These are phyloP conservation scores for Osmoderma eremita DNA, from an alignment of 2,888 invertebrate genomes.

Conservation along the genomic window DNA sequence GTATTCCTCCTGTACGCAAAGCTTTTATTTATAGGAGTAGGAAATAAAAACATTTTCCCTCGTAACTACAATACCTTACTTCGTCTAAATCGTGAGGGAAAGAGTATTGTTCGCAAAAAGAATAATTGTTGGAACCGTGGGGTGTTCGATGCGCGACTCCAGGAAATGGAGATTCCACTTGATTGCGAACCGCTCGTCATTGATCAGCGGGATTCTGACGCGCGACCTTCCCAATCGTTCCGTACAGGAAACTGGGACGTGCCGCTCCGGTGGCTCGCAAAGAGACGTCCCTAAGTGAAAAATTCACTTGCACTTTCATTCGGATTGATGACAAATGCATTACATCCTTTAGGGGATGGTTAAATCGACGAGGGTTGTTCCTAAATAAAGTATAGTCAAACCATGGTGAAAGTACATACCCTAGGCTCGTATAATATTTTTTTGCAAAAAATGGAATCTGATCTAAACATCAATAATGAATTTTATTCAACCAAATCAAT, in stretches of 20 bases:
- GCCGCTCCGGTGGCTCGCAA: conserved; percentile 32
- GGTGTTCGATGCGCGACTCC: conserved; percentile 46
- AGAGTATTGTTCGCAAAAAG: not conserved
- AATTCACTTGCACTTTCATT: conserved; percentile 26
- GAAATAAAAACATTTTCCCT: too few species aligned
- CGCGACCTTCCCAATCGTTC: conserved; percentile 39
- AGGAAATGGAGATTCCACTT: conserved; percentile 59
- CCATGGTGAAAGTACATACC: too few species aligned
- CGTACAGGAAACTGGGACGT: conserved; percentile 45
- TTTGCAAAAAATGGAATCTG: too few species aligned
- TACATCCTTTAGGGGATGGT: not conserved
- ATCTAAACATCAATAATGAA: too few species aligned
- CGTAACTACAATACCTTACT: too few species aligned
- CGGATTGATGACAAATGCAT: conserved; percentile 19
- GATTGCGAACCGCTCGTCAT: conserved; percentile 58
- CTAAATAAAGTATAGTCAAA: too few species aligned
- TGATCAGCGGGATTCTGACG: conserved; percentile 51
- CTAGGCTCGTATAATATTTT: too few species aligned
- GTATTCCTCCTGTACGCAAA: not conserved
- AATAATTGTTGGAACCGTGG: conserved; percentile 51
- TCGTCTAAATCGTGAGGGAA: too few species aligned
- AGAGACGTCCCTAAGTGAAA: conserved; percentile 19
- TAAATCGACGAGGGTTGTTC: not conserved
- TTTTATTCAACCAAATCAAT: too few species aligned
- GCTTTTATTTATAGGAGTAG: too few species aligned